Base-by-base conservation (phyloP, 1,140 invertebrate genomes). In the Platorchestia sp. region DNA sequence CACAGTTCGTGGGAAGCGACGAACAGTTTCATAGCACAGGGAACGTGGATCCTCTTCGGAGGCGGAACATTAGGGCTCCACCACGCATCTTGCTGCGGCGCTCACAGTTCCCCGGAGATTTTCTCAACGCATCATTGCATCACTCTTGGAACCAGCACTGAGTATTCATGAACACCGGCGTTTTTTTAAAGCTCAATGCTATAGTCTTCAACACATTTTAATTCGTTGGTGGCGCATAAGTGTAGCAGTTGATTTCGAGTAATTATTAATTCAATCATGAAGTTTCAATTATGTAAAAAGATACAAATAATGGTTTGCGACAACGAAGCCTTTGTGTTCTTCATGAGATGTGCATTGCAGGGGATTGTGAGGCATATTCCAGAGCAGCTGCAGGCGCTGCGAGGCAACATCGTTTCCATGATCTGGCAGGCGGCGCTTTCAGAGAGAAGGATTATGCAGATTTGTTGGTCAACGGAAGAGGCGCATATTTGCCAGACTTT, bases 401-500 rank as follows among this genome's bases (percentile, higher is more conserved):
- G 14, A 89, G 87, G 42, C 87, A 89, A 89, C 41, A 43, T 89
- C 91, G 43, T 47, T 44, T 93, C 45, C 91, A 47, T 93, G 44
- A 93, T 93, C 44, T 47, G 36, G 41, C 45, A 44, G 45, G 91
- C 45, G 91, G 43, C 16, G 44, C 45, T 93, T 93, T 89, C 87
- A 5, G 91, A 45, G 43, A 93, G 43, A 93, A 45, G 91, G 91
- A 93, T 93, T 93, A 93, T 93, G 91, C 91, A 93, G 91, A 93
- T 93, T 47, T 93, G 43, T 44, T 40, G 43, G 91, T 93, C 91
- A 93, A 19, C 91, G 3, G 40, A 42, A 93, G 43, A 7, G 36
- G 44, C 91, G 59, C 59, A 75, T 75, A 75, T 75, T 75, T 36
- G 59, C 7, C 7, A 36, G 59, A 75, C 59, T 75, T 75, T 75